Evolutionary conservation across 2,113 vertebrate genomes (phyloP), one percentile per base, ranked within the genome.

Genomic region (Bombycilla garrulus): DNA sequence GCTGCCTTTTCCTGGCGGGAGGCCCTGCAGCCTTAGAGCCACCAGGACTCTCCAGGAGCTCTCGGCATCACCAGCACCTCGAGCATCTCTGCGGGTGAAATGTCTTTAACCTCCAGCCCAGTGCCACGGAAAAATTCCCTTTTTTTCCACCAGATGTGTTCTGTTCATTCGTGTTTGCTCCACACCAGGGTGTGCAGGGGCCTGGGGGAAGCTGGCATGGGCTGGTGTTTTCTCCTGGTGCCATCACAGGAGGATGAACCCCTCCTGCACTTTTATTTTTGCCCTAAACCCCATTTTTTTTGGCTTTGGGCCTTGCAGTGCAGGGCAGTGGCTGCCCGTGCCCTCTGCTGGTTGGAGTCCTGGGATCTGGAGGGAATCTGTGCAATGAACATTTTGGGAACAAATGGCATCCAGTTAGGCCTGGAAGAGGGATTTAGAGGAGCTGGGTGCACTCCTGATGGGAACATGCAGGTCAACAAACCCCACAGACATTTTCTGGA

Each of bases 211-310:
- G 6, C 21, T 24, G 11, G 45, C 12, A 28, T 1, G 28, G 42
- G 29, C 25, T 20, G 6, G 25, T 0, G 1, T 50, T 64, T 35
- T 26, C n/a, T 69, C 36, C 60, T 2, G 1, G 26, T 16, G 57
- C 26, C 19, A 9, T 14, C 28, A 2, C 0, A 5, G 8, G 6
- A 6, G 14, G 47, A 33, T 24, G 21, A 58, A 26, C 2, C 18
- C 10, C 1, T 26, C 10, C 24, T 40, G 10, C 10, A 26, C 10
- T 0, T 3, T 0, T 7, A 10, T 66, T 74, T 85, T 16, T 7
- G 0, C 6, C 28, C 31, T 12, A 2, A 15, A 38, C 6, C 22
- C 12, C 3, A 0, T 5, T 26, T 24, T 62, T 56, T 65, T 48
- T 22, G 31, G 60, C n/a, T 8, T 57, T 3, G 6, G 51, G 51